Evolutionary conservation across 2,797 vertebrate genomes (phyloP), one percentile per base, ranked within the genome.

Genomic region (Sebastes vulpes): DNA sequence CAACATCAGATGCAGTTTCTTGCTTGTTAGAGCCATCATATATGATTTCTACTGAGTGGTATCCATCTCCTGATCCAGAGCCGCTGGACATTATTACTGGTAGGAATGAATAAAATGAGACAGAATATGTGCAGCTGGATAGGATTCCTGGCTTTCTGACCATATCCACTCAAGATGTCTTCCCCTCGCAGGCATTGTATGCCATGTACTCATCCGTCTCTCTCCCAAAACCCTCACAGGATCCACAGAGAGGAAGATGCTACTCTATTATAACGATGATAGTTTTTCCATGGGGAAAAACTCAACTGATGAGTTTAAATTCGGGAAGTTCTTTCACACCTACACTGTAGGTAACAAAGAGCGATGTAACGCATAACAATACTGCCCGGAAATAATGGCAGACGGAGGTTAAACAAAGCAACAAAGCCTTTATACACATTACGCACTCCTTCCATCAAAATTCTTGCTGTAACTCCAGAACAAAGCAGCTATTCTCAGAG

Each of bases 361-460:
- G 71, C 60, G 28, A 84, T 69, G 79, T 77, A 84, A 86, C 54
- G 72, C 79, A 83, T 88, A 91, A 89, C 89, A 94, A 92, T 88
- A 81, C 75, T 79, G 81, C 84, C 78, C 75, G 35, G 82, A 94
- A 94, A 92, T 82, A 92, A 91, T 91, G 84, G 91, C 86, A 93
- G 86, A 77, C 64, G 32, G 75, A 89, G 90, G 88, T 92, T 91
- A 91, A 92, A 93, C 92, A 96, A 92, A 95, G 90, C 77, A 88
- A 88, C 91, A 93, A 89, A 92, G 92, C 83, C 82, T 85, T 90
- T 87, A 83, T 90, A 89, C 90, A 88, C 90, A 84, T 92, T 88
- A 90, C 68, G 69, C 77, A 58, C 83, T 81, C 79, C 89, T 72
- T 85, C 89, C 88, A 89, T 91, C 87, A 91, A 79, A 89, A 91